Evolutionary conservation across 2,888 invertebrate genomes (phyloP), one percentile per base, ranked within the genome.

Genomic region (Nemapogon koenigi): DNA sequence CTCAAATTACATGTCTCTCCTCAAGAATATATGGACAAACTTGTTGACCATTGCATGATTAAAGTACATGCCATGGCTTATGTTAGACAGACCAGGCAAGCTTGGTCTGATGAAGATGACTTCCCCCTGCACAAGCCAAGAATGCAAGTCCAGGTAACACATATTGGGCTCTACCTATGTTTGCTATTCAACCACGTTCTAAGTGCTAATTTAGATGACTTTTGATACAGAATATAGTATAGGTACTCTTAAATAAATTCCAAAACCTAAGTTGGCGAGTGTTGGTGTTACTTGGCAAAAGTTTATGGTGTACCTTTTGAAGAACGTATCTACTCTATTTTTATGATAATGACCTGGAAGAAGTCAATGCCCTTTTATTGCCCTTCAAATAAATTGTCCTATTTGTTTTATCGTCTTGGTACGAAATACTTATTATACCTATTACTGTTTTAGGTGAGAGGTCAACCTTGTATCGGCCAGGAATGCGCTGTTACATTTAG

Each of bases 21-120:
- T 10, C 82, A 83, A 38, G 88, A 89, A 42, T 90, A 90, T 58
- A 78, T 87, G 68, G 81, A 84, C 42, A 85, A 87, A 53, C 55
- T 89, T 46, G 86, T 86, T 1, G 89, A 89, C 52, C 86, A 88
- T 50, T 78, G 84, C 36, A 81, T 86, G 68, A 76, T 90, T 40
- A 88, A 88, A 67, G 83, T 89, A 41, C 86, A 86, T 49, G 86
- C 87, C n/a, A 82, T 87, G 67, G 86, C 87, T 2, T 84, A 82
- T 44, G 88, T 89, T 2, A 79, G 83, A 49, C 88, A 89, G 57
- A 90, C 89, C 0, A 82, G 83, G 30, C 90, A 90, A 58, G 83
- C 86, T 2, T 89, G 87, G 85, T 85, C 86, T 35, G 86, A 86
- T 49, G 87, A 88, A 53, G 88, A 88, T 47, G 88, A 89, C 53